A percentile compares a stretch with the other conserved stretches of the same genome.
Conservation (phyloP, 2,113 vertebrate species). For the Larimichthys crocea region DNA sequence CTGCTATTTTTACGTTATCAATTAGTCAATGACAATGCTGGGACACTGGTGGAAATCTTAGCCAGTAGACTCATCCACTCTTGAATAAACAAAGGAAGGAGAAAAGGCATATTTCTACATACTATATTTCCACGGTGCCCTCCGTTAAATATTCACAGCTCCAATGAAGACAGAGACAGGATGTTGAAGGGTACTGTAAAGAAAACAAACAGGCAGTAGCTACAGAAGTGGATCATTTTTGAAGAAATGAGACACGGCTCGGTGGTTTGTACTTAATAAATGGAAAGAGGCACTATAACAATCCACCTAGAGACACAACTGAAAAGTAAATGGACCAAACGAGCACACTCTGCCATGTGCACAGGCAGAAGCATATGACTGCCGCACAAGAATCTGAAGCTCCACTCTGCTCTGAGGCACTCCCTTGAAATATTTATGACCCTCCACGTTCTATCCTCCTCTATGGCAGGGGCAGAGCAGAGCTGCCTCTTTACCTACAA, state of each 20-base stretch:
- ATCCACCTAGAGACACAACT: slow-evolving; percentile 40
- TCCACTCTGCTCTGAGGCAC: slow-evolving; percentile 65
- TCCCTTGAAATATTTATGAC: slow-evolving; percentile 79
- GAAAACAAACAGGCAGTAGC: slow-evolving; percentile 39
- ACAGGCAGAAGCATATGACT: slow-evolving; percentile 33
- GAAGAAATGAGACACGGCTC: slow-evolving; percentile 33
- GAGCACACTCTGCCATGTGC: slow-evolving; percentile 39
- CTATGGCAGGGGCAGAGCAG: slow-evolving; percentile 50
- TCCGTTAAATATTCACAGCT: slow-evolving; percentile 64
- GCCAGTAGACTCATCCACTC: slow-evolving; percentile 7
- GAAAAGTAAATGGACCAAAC: slow-evolving; percentile 38
- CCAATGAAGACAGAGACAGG: slow-evolving; percentile 52
- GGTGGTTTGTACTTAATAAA: slow-evolving; percentile 32
- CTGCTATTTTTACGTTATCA: neutral
- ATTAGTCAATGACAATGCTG: neutral
- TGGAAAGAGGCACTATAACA: slow-evolving; percentile 28
- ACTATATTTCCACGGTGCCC: slow-evolving; percentile 28
- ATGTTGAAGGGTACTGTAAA: slow-evolving; percentile 28
- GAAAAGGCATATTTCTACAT: slow-evolving; percentile 47
- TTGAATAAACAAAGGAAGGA: slow-evolving; percentile 48
- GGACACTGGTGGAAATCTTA: neutral
- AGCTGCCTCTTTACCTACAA: slow-evolving; percentile 46
- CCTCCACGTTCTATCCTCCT: slow-evolving; percentile 59
- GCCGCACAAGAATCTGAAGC: slow-evolving; percentile 55
- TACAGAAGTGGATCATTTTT: slow-evolving; percentile 10